Evolutionary conservation across 2,113 vertebrate genomes (phyloP).

Genomic region (Tapirus terrestris): DNA sequence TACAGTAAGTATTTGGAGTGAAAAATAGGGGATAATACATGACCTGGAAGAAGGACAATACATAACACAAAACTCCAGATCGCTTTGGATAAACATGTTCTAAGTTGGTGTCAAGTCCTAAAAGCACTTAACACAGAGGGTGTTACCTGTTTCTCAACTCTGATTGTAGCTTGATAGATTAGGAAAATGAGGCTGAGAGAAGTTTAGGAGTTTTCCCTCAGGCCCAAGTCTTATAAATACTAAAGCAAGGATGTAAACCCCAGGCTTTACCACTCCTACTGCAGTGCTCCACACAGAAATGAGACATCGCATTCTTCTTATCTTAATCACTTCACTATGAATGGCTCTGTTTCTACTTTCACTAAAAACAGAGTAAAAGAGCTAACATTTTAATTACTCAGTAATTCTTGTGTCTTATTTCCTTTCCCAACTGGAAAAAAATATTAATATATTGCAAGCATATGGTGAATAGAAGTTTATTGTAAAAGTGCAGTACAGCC

Average conservation of each 20-base stretch:
- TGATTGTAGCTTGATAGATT: neutral
- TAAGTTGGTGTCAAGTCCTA: neutral
- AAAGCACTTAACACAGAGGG: neutral
- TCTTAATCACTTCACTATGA: neutral
- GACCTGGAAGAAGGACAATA: neutral
- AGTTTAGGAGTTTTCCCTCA: neutral
- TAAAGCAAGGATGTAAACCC: neutral
- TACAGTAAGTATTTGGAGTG: neutral
- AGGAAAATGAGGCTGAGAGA: neutral
- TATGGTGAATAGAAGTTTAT: slow-evolving; percentile 4
- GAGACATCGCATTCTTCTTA: neutral
- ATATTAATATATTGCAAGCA: neutral
- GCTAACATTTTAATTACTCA: neutral
- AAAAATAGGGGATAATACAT: neutral
- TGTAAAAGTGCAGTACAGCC: neutral
- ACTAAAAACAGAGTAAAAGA: neutral
- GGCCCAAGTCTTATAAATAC: neutral
- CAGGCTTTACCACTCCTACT: neutral
- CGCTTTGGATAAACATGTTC: neutral
- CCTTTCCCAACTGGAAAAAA: neutral
- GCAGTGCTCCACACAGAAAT: neutral
- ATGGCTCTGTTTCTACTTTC: neutral
- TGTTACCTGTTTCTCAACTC: neutral
- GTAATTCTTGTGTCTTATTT: neutral
- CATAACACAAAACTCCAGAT: neutral